Percentiles rank a stretch among this genome's conserved stretches.
phyloP scores from a whole-genome alignment of 2,113 vertebrate species.

The Hippocampus zosterae region DNA sequence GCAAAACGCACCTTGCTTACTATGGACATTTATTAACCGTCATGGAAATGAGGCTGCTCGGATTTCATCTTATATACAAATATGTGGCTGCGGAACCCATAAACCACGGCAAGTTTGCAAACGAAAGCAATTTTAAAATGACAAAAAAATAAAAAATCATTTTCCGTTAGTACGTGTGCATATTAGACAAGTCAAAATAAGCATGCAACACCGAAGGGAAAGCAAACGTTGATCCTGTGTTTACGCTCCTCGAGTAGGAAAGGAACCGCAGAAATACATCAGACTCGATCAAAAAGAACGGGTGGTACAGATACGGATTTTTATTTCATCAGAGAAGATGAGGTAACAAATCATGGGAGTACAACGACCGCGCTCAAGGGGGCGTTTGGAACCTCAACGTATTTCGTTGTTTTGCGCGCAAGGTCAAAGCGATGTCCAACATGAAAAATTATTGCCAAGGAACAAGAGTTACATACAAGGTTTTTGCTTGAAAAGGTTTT shows the following conservation, averaged over 20 bases:
- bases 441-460: too few species aligned
- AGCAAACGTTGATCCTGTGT: conserved; percentile 14
- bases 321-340: conserved; percentile 15
- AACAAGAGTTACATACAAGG: too few species aligned
- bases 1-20: background rate
- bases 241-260: conserved; percentile 12
- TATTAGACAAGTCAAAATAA: conserved; percentile 44
- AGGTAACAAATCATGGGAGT: background rate
- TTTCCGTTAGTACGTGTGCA: conserved; percentile 49
- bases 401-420: too few species aligned
- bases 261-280: conserved; percentile 44
- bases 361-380: too few species aligned
- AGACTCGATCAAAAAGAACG: background rate
- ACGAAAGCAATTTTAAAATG: conserved; percentile 30
- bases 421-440: too few species aligned
- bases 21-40: background rate
- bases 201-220: conserved; percentile 48
- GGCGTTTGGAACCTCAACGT: too few species aligned
- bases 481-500: too few species aligned
- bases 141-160: conserved; percentile 45
- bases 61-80: conserved; percentile 2
- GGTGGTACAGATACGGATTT: conserved; percentile 12
- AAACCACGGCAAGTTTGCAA: conserved; percentile 18
- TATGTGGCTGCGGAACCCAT: background rate
- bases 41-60: conserved; percentile 16